A percentile compares a stretch with the other conserved stretches of the same genome.
phyloP scores from a whole-genome alignment of 2,113 vertebrate genomes.

The Calyptomena viridis region DNA sequence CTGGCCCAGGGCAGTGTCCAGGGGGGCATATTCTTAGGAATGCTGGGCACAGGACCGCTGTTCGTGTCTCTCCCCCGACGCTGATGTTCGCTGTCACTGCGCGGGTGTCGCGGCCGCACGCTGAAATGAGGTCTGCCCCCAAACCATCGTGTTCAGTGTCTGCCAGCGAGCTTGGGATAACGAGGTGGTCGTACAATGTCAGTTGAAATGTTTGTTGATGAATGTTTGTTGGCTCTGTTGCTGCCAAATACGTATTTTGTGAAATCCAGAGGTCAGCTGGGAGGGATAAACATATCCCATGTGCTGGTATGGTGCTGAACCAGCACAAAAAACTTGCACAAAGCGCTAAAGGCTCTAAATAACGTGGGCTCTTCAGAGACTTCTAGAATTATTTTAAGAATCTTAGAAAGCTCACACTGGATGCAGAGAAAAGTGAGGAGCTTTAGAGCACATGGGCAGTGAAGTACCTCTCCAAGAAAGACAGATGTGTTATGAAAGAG shows the following conservation, averaged over 20 bases:
- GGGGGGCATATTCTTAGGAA: not conserved
- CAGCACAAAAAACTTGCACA: not conserved
- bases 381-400: not conserved
- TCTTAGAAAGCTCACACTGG: not conserved
- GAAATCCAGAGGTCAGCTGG: not conserved
- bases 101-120: not conserved
- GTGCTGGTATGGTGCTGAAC: not conserved
- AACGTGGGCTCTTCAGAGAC: not conserved
- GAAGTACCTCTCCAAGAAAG: not conserved
- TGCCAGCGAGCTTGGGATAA: not conserved
- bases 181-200: accelerated
- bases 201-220: not conserved
- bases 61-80: accelerated
- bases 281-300: not conserved
- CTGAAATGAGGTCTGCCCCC: not conserved
- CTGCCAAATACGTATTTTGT: not conserved
- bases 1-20: not conserved
- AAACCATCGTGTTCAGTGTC: accelerated
- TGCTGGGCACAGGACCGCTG: too few species aligned
- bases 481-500: not conserved
- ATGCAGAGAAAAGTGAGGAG: not conserved
- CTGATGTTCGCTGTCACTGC: not conserved
- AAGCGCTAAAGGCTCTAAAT: not conserved
- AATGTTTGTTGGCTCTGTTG: not conserved
- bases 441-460: not conserved